Base-by-base conservation (phyloP, 2,797 vertebrate species). In the Cyclopterus lumpus region DNA sequence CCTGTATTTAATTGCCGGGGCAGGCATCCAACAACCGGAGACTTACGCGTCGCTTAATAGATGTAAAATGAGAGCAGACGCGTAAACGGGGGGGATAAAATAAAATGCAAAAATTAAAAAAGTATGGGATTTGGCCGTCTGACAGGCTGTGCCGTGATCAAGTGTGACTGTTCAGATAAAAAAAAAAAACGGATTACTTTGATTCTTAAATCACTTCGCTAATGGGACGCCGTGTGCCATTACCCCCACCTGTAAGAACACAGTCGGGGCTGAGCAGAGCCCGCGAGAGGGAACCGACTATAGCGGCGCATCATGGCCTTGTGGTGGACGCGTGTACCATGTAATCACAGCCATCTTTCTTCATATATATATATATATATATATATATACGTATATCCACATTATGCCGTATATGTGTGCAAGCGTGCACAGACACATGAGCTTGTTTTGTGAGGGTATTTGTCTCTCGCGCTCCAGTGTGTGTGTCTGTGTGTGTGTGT, bases 1-100 rank as follows among this genome's bases (percentile, higher is more conserved):
- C 64, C n/a, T n/a, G n/a, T n/a, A 58, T 78, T 80, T 83, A 87
- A 85, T 88, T 86, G 55, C 67, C 26, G 68, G n/a, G 85, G 89
- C 78, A 68, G 53, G 24, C 57, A 51, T 88, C 84, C 85, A 91
- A 73, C 46, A n/a, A 18, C 32, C 1, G 34, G 63, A 71, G 65
- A 77, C 62, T 76, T 84, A 60, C 64, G 77, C 75, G 44, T 71
- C 49, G 57, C 70, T n/a, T 82, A 85, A 89, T 83, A 63, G 58
- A 79, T 59, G 73, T 75, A 49, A 80, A 78, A 86, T 62, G 24
- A 81, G 64, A 81, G 49, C 46, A 84, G 67, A 79, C 54, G 57
- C 30, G 38, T 38, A 60, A 71, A 58, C 3, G 28, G 36, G 53
- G 26, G n/a, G n/a, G n/a, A n/a, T n/a, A 28, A 26, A 28, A 72